Evolutionary conservation across 35 echinoderm and acorn worm genomes (phyloP).

Genomic region (Apostichopus parvimensis): DNA sequence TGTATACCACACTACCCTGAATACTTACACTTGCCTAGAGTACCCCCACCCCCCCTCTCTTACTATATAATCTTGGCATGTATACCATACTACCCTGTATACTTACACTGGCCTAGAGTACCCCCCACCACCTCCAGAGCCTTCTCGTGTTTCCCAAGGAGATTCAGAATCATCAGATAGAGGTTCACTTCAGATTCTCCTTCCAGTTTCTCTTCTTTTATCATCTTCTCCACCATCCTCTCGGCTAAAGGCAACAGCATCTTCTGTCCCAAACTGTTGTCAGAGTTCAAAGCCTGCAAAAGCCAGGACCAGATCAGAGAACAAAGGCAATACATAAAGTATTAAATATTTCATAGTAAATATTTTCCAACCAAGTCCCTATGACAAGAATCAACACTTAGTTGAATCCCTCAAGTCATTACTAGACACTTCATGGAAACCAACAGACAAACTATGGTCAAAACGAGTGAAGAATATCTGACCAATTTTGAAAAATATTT

Average conservation of each 20-base stretch:
- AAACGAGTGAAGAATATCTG: too few species aligned
- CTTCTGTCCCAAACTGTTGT: slow-evolving; percentile 65
- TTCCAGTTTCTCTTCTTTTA: slow-evolving; percentile 88
- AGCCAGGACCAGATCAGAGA: background rate
- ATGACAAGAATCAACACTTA: too few species aligned
- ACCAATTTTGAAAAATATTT: too few species aligned
- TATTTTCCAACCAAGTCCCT: too few species aligned
- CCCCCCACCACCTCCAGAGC: slow-evolving; percentile 79
- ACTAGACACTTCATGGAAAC: too few species aligned
- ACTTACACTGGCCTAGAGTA: slow-evolving; percentile 63
- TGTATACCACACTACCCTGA: too few species aligned
- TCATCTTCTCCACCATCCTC: slow-evolving; percentile 96
- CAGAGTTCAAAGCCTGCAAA: slow-evolving; percentile 65
- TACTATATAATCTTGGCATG: too few species aligned
- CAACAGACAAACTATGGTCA: too few species aligned
- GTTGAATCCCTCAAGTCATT: too few species aligned
- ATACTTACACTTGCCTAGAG: slow-evolving; percentile 63
- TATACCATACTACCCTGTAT: background rate
- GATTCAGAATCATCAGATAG: slow-evolving; percentile 86
- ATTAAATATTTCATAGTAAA: too few species aligned
- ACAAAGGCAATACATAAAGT: background rate
- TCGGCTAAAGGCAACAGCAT: slow-evolving; percentile 90
- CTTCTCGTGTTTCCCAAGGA: slow-evolving; percentile 81
- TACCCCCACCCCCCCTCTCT: background rate
- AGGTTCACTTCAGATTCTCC: slow-evolving; percentile 89